Evolutionary conservation across 2,888 invertebrate species (phyloP).

Genomic region (Diachrysia chrysitis): DNA sequence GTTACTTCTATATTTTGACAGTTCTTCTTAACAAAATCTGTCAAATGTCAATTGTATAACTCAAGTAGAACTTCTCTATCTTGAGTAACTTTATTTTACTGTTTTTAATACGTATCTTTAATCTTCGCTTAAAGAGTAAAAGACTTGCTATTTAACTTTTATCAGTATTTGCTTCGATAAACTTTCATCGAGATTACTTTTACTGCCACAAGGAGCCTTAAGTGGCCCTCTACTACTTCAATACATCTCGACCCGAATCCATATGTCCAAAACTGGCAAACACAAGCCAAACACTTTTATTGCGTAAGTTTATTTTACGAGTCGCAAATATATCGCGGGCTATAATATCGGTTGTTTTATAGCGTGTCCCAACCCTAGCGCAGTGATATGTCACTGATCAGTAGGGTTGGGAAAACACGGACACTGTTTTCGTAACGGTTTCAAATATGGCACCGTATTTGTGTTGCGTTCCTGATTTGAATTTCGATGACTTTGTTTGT

Average conservation of each 20-base stretch:
- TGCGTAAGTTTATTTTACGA: slow-evolving; percentile 16
- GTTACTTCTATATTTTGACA: too few relatives aligned
- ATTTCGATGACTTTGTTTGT: slow-evolving; percentile 17
- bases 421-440: slow-evolving; percentile 15
- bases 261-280: slow-evolving; percentile 10
- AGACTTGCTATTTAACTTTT: slow-evolving; percentile 5
- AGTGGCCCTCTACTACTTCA: not conserved
- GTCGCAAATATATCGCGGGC: slow-evolving; percentile 5
- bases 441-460: slow-evolving; percentile 13
- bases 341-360: slow-evolving; percentile 14
- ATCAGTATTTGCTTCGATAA: not conserved
- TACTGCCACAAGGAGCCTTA: not conserved
- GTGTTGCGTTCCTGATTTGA: slow-evolving; percentile 11
- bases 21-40: too few relatives aligned
- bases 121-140: not conserved
- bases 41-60: too few relatives aligned
- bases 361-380: not conserved
- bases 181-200: not conserved
- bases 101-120: not conserved
- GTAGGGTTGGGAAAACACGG: not conserved
- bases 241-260: slow-evolving; percentile 10
- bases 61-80: too few relatives aligned
- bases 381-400: slow-evolving; percentile 13
- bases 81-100: not conserved
- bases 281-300: slow-evolving; percentile 24